Percentiles rank a stretch among this genome's conserved stretches.
These are phyloP conservation scores for Mylabris sibirica DNA, from an alignment of 2,888 invertebrate species.

Conservation along the genomic window DNA sequence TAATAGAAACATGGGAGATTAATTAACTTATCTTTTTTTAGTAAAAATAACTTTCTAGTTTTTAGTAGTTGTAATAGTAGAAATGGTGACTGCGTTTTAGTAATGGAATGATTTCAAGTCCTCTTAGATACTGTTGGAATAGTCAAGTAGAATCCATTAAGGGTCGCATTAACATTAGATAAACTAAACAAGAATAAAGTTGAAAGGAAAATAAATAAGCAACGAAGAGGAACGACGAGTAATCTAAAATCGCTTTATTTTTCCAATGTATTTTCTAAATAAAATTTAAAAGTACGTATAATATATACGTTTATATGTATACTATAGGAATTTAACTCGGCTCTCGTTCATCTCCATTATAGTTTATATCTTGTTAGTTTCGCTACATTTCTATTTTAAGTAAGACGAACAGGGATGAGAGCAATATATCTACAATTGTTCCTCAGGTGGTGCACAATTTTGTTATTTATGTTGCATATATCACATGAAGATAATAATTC, in stretches of 20 bases:
- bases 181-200: slow-evolving; percentile 14
- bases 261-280: background rate
- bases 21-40: slow-evolving; percentile 1
- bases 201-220: slow-evolving; percentile 13
- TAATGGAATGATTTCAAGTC: slow-evolving; percentile 12
- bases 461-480: slow-evolving; percentile 13
- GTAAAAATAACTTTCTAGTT: background rate
- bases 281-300: background rate
- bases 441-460: slow-evolving; percentile 13
- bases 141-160: slow-evolving; percentile 14
- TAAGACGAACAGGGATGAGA: background rate
- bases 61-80: background rate
- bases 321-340: background rate
- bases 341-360: slow-evolving; percentile 8
- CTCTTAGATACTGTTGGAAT: slow-evolving; percentile 5
- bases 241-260: slow-evolving; percentile 13
- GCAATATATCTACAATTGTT: slow-evolving; percentile 3
- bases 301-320: too few species aligned
- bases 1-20: background rate
- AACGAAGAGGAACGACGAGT: background rate
- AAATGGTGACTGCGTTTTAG: background rate
- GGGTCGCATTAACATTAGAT: slow-evolving; percentile 14
- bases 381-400: slow-evolving; percentile 13
- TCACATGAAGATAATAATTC: background rate
- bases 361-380: slow-evolving; percentile 13